phyloP scores from a whole-genome alignment of 2,888 invertebrate genomes.

The Ryuthela nishihirai region DNA sequence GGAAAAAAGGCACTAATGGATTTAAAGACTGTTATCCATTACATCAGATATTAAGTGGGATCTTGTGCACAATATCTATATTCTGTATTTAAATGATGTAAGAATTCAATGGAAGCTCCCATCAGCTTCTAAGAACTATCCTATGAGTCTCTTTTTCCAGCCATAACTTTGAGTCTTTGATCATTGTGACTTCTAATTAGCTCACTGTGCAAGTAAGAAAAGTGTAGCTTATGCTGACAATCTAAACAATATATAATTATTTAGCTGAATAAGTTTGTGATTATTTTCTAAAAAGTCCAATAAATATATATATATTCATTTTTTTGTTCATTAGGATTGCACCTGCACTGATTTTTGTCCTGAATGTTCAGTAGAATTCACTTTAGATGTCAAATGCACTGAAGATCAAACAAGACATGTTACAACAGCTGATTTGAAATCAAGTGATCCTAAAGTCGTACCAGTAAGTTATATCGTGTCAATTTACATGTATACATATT shows the following conservation, averaged over 20 bases:
- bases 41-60: no score
- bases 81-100: no score
- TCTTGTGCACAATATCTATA: no score
- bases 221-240: background rate
- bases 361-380: constrained; percentile 97
- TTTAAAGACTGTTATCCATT: no score
- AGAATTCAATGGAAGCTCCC: no score
- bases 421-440: constrained; percentile 92
- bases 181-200: no score
- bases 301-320: constrained; percentile 3
- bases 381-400: constrained; percentile 88
- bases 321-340: constrained; percentile 67
- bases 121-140: no score
- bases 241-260: background rate
- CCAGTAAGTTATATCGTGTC: constrained; percentile 60
- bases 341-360: constrained; percentile 95
- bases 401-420: constrained; percentile 94
- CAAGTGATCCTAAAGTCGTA: constrained; percentile 83
- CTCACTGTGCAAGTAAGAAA: background rate
- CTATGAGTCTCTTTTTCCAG: no score
- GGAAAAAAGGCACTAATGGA: no score
- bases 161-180: no score
- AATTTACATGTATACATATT: constrained; percentile 2
- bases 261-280: background rate
- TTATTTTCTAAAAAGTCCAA: background rate